Conservation (phyloP, 2,797 vertebrate species). For the Poeciliopsis paucimaculata region DNA sequence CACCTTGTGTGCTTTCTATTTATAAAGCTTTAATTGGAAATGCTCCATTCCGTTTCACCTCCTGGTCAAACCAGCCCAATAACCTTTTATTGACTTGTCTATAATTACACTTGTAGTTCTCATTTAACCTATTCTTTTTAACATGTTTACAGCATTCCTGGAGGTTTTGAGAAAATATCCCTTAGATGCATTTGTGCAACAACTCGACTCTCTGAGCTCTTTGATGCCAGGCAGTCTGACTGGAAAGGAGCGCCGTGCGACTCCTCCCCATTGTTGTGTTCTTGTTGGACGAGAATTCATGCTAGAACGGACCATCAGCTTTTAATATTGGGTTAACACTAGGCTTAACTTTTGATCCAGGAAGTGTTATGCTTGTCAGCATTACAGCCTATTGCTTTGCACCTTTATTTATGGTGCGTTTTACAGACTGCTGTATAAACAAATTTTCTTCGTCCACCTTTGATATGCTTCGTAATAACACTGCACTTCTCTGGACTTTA, state of each 20-base stretch:
- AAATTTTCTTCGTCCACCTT: neutral
- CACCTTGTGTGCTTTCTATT: neutral
- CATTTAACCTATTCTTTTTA: neutral
- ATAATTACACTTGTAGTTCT: neutral
- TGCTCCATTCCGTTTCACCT: neutral
- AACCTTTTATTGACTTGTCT: neutral
- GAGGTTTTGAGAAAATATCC: neutral
- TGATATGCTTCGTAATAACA: neutral
- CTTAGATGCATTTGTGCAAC: neutral
- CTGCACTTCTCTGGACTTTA: conserved; percentile 2
- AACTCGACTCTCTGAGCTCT: neutral
- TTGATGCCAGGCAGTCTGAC: neutral
- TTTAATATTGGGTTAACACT: neutral
- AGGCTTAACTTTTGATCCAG: neutral
- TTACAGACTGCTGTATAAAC: conserved; percentile 1
- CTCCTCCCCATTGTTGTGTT: neutral
- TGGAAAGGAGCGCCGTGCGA: neutral
- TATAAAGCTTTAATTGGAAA: neutral
- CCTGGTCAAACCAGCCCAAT: neutral
- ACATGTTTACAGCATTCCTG: neutral
- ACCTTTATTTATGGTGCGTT: neutral
- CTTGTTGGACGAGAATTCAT: neutral
- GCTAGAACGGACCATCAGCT: neutral
- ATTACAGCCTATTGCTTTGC: neutral
- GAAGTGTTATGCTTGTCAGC: neutral